These are phyloP conservation scores for Chromis chromis DNA, from an alignment of 2,797 vertebrate genomes.

Conservation along the genomic window DNA sequence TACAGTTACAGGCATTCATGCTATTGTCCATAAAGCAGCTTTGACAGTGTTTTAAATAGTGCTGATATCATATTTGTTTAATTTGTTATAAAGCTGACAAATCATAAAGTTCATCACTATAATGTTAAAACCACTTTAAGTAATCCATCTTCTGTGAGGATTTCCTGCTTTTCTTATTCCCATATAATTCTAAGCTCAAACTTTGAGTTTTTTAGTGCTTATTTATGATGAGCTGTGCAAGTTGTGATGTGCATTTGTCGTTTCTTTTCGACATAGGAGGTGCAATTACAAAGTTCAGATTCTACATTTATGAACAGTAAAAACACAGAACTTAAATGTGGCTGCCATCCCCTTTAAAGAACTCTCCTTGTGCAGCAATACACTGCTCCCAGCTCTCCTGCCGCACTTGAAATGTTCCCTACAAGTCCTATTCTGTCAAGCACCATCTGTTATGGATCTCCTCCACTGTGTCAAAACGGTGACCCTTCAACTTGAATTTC, in stretches of 20 bases:
- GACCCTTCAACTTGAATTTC: too few relatives aligned
- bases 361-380: too few relatives aligned
- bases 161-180: not conserved
- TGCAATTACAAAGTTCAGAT: too few relatives aligned
- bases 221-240: not conserved
- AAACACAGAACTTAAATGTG: too few relatives aligned
- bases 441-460: too few relatives aligned
- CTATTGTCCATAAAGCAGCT: not conserved
- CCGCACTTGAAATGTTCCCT: too few relatives aligned
- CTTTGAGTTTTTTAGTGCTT: not conserved
- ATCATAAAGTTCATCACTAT: not conserved
- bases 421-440: too few relatives aligned
- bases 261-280: not conserved
- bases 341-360: too few relatives aligned
- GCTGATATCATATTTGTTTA: not conserved
- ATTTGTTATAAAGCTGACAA: not conserved
- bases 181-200: not conserved
- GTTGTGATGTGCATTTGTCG: not conserved
- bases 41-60: not conserved
- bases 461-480: too few relatives aligned
- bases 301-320: too few relatives aligned
- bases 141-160: not conserved
- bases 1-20: not conserved
- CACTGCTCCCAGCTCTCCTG: too few relatives aligned
- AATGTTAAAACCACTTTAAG: not conserved